Percentiles rank a stretch among this genome's conserved stretches.
Evolutionary conservation across 1,140 invertebrate species (phyloP).

Genomic region (Drosophila ogumai): DNA sequence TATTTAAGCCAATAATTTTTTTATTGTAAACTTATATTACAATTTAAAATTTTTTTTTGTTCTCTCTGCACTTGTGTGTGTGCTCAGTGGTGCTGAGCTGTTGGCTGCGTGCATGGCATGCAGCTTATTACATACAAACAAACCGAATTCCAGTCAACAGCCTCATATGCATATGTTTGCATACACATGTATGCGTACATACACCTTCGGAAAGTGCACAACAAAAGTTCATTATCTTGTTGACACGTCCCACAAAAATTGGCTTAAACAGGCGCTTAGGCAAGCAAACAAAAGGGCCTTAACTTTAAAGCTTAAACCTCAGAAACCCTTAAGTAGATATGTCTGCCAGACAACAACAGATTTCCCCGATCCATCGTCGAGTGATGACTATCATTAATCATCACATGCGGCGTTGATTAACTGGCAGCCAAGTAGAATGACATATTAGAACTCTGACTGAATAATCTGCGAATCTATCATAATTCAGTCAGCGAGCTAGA

Average conservation of each 20-base stretch:
- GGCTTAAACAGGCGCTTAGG: slow-evolving; percentile 25
- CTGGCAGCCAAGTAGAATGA: slow-evolving; percentile 41
- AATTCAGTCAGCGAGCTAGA: slow-evolving; percentile 44
- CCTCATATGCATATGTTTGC: slow-evolving; percentile 54
- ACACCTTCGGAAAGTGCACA: slow-evolving; percentile 42
- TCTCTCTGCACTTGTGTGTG: slow-evolving; percentile 17
- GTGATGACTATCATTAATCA: slow-evolving; percentile 61
- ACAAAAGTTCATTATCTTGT: slow-evolving; percentile 79
- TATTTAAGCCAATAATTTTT: background rate
- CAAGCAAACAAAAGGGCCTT: background rate
- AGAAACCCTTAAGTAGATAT: background rate
- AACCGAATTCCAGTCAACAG: slow-evolving; percentile 30
- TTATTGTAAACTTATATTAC: too few species aligned
- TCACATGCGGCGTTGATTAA: slow-evolving; percentile 67
- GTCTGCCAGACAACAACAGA: slow-evolving; percentile 7
- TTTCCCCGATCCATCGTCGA: slow-evolving; percentile 7
- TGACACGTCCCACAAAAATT: slow-evolving; percentile 72
- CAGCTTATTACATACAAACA: slow-evolving; percentile 52
- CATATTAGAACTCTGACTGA: slow-evolving; percentile 57
- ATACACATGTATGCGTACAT: slow-evolving; percentile 32
- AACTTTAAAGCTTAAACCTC: slow-evolving; percentile 9
- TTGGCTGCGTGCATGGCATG: slow-evolving; percentile 33
- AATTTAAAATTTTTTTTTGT: too few species aligned
- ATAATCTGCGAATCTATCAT: slow-evolving; percentile 64
- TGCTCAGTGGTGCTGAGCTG: slow-evolving; percentile 32